Evolutionary conservation across 2,113 vertebrate genomes (phyloP).

Genomic region (Diphyllodes magnificus): DNA sequence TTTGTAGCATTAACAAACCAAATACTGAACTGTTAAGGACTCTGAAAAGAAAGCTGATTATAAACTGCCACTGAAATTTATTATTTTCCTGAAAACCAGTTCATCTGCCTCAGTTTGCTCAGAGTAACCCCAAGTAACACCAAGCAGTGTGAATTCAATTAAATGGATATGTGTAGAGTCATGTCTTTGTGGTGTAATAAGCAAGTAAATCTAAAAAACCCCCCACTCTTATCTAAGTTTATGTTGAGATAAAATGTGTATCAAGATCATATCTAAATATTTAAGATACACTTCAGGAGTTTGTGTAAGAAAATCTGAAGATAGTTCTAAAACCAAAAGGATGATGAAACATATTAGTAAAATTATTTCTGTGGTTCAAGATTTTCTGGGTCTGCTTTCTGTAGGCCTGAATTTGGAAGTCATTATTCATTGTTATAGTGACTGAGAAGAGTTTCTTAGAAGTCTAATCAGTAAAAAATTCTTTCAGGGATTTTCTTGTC

Average conservation of each 20-base stretch:
- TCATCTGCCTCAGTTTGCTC: neutral
- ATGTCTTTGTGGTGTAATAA: neutral
- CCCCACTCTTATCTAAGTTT: neutral
- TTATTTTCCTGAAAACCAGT: constrained; percentile 1
- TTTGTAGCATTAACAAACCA: neutral
- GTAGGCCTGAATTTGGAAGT: neutral
- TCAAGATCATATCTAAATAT: neutral
- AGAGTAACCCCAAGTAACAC: neutral
- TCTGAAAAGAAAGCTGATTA: neutral
- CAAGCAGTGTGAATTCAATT: neutral
- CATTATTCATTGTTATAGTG: neutral
- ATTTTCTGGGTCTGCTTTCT: neutral
- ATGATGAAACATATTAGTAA: neutral
- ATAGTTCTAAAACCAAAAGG: neutral
- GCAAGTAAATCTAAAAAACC: neutral
- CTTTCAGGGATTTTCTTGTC: constrained; percentile 50
- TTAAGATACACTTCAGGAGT: neutral
- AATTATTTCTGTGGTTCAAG: neutral
- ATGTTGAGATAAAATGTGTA: neutral
- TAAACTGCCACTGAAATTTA: neutral
- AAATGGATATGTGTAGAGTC: neutral
- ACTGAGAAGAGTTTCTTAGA: neutral
- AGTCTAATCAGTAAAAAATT: constrained; percentile 33
- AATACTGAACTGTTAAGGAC: neutral
- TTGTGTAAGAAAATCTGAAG: neutral